phyloP scores from a whole-genome alignment of 1,140 invertebrate species.

The Pectinophora gossypiella region DNA sequence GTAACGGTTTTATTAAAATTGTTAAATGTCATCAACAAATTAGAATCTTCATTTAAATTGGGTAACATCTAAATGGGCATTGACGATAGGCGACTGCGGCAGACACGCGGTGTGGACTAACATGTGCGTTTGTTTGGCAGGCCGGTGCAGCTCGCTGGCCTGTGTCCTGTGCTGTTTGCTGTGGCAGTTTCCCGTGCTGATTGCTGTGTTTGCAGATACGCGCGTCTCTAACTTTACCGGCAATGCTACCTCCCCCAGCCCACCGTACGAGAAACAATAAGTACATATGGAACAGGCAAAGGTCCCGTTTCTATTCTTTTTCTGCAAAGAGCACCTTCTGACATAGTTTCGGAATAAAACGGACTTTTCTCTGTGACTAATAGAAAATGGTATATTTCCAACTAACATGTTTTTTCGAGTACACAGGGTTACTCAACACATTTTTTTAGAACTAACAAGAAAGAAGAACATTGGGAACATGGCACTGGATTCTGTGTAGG shows the following conservation, averaged over 20 bases:
- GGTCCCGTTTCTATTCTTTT: no score
- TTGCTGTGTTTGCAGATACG: slow-evolving; percentile 68
- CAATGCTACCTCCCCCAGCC: not conserved
- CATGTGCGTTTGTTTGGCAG: slow-evolving; percentile 68
- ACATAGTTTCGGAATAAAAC: no score
- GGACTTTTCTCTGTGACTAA: no score
- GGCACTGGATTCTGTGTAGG: slow-evolving; percentile 18
- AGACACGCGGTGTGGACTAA: slow-evolving; percentile 36
- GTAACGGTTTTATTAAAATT: not conserved
- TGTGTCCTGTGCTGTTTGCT: slow-evolving; percentile 49
- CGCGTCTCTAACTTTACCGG: slow-evolving; percentile 50
- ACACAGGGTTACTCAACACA: no score
- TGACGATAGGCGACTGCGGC: not conserved
- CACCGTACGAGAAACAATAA: not conserved
- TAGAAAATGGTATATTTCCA: no score
- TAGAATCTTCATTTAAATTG: not conserved
- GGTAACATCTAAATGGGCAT: no score
- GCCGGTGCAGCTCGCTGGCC: slow-evolving; percentile 72
- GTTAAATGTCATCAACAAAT: not conserved
- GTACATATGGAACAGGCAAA: no score
- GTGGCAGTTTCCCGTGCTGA: slow-evolving; percentile 70
- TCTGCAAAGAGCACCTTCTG: no score
- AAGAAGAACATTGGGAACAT: slow-evolving; percentile 3
- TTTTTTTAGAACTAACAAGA: not conserved
- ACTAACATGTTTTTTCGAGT: no score